Percentiles rank a stretch among this genome's conserved stretches.
These are phyloP conservation scores for Lycorma delicatula DNA, from an alignment of 1,140 invertebrate species.

Conservation along the genomic window DNA sequence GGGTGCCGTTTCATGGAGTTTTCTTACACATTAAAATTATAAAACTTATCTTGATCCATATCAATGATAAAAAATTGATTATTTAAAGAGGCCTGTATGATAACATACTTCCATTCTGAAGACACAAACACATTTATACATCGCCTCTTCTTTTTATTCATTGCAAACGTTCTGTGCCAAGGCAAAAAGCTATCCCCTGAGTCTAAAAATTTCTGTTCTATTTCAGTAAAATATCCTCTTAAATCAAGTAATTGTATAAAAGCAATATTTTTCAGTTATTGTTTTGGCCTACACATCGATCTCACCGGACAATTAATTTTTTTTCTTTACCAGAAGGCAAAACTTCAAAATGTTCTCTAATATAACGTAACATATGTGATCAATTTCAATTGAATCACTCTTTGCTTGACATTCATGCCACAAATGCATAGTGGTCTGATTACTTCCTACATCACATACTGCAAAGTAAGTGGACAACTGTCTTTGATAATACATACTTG, in stretches of 20 bases:
- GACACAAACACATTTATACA: too few relatives aligned
- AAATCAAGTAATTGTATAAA: slow-evolving; percentile 11
- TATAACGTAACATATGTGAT: slow-evolving; percentile 18
- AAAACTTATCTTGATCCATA: too few relatives aligned
- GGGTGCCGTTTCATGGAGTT: too few relatives aligned
- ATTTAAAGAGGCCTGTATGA: too few relatives aligned
- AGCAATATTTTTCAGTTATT: slow-evolving; percentile 23
- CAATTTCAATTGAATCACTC: slow-evolving; percentile 18
- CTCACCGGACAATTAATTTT: slow-evolving; percentile 22
- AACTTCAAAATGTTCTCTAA: slow-evolving; percentile 5
- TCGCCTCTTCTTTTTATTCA: slow-evolving; percentile 20
- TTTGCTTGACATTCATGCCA: slow-evolving; percentile 21
- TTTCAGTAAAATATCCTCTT: slow-evolving; percentile 14
- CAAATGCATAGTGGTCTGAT: slow-evolving; percentile 5
- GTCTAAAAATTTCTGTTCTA: slow-evolving; percentile 17
- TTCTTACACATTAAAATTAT: too few relatives aligned
- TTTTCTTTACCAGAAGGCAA: slow-evolving; percentile 9
- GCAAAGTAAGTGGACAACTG: slow-evolving; percentile 14
- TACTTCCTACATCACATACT: slow-evolving; percentile 13
- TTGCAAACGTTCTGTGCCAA: slow-evolving; percentile 18
- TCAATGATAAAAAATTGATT: too few relatives aligned
- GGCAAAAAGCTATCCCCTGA: slow-evolving; percentile 22
- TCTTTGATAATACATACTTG: slow-evolving; percentile 9
- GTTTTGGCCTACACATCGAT: slow-evolving; percentile 23
- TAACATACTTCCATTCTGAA: too few relatives aligned